Percentiles rank a stretch among this genome's conserved stretches.
phyloP scores from a whole-genome alignment of 2,888 invertebrate genomes.

The Melanostoma scalare region DNA sequence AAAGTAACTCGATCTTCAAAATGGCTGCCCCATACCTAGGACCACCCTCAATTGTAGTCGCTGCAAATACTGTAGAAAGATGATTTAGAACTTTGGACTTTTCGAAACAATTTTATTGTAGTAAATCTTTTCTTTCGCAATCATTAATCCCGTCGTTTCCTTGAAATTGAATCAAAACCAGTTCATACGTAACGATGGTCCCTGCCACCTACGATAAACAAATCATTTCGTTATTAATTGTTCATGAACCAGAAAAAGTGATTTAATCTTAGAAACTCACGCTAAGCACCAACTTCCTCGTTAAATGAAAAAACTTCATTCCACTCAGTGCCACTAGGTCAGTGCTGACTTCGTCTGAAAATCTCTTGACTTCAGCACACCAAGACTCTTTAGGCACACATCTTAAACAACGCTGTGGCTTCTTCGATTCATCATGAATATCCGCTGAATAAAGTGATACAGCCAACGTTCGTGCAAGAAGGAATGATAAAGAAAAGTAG shows the following conservation, averaged over 20 bases:
- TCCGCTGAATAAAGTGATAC: constrained; percentile 84
- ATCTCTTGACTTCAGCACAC: constrained; percentile 82
- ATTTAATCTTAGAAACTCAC: constrained; percentile 74
- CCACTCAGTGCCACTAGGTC: constrained; percentile 80
- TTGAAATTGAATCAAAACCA: constrained; percentile 84
- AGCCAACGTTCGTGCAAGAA: constrained; percentile 83
- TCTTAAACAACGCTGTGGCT: constrained; percentile 81
- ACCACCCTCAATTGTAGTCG: too few relatives aligned
- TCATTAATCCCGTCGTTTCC: constrained; percentile 78
- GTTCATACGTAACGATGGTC: constrained; percentile 85
- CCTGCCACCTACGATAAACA: constrained; percentile 83
- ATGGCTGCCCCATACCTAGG: too few relatives aligned
- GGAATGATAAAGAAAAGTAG: constrained; percentile 84
- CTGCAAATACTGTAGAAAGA: too few relatives aligned
- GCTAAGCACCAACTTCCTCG: constrained; percentile 80
- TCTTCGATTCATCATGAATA: constrained; percentile 84
- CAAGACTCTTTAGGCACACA: constrained; percentile 82
- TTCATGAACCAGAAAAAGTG: constrained; percentile 5
- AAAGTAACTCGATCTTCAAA: too few relatives aligned
- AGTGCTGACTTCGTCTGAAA: constrained; percentile 80
- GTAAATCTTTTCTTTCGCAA: constrained; percentile 71
- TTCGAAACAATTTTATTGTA: not conserved
- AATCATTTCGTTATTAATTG: constrained; percentile 22
- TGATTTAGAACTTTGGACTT: too few relatives aligned
- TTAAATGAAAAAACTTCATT: constrained; percentile 81